These are phyloP conservation scores for Laticauda laticaudata DNA, from an alignment of 2,113 vertebrate genomes.

Conservation along the genomic window DNA sequence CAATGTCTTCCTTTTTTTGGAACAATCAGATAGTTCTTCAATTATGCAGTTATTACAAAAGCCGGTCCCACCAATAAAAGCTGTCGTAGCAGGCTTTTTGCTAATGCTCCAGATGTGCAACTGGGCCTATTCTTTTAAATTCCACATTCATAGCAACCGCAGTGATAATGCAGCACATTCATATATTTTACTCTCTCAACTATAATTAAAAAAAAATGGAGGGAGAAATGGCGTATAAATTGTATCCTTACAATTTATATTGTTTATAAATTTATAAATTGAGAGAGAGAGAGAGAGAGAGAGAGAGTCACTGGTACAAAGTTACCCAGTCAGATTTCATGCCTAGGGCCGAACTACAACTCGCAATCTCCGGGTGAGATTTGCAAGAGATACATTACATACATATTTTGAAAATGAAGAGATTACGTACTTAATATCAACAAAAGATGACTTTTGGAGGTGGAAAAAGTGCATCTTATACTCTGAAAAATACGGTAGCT, in stretches of 20 bases:
- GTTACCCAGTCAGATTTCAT: too few relatives aligned
- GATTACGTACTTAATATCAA: constrained; percentile 19
- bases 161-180: neutral
- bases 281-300: too few relatives aligned
- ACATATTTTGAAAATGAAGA: constrained; percentile 15
- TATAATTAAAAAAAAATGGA: neutral
- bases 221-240: too few relatives aligned
- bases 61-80: constrained; percentile 4
- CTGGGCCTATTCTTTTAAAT: constrained; percentile 44
- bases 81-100: neutral
- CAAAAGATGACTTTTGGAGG: neutral
- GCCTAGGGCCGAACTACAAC: too few relatives aligned
- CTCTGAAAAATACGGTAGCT: neutral
- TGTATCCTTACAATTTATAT: too few relatives aligned
- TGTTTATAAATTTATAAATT: too few relatives aligned
- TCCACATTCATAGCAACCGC: neutral
- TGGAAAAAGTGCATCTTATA: too few relatives aligned
- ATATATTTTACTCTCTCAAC: neutral
- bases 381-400: neutral
- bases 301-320: too few relatives aligned
- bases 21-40: neutral
- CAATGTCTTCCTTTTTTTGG: neutral
- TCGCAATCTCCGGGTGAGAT: too few relatives aligned
- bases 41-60: neutral
- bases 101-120: constrained; percentile 9